A percentile compares a stretch with the other conserved stretches of the same genome.
Conservation (phyloP, 2,113 vertebrate species). For the Lontra canadensis region DNA sequence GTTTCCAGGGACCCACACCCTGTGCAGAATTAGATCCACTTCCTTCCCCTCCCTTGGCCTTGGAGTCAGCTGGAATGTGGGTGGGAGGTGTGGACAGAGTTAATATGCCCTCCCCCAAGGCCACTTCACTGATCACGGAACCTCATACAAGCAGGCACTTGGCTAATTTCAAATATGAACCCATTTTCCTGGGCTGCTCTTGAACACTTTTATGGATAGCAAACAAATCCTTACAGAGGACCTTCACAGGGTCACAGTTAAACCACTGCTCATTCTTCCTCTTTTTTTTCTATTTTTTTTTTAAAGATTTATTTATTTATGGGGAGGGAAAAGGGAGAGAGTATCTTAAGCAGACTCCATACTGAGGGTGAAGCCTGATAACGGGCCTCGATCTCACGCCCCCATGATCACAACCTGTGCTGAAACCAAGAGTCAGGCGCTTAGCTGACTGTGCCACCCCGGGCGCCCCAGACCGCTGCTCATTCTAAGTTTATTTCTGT, state of each 20-base stretch:
- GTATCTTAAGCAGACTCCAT: not conserved
- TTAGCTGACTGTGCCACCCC: not conserved
- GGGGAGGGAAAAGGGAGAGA: not conserved
- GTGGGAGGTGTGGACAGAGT: not conserved
- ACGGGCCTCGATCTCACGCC: not conserved
- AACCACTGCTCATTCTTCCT: not conserved
- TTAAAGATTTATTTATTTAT: not conserved
- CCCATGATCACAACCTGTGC: not conserved
- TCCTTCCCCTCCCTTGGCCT: not conserved
- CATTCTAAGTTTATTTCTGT: not conserved
- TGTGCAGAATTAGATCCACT: not conserved
- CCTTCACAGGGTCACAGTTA: not conserved
- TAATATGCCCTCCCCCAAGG: not conserved
- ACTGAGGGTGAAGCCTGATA: not conserved
- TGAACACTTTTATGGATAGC: not conserved
- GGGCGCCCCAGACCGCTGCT: not conserved
- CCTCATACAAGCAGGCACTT: not conserved
- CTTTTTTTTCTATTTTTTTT: not conserved
- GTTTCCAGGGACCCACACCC: not conserved
- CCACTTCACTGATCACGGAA: not conserved
- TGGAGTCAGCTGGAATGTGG: not conserved
- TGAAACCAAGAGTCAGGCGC: not conserved
- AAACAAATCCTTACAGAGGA: not conserved
- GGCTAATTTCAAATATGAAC: not conserved
- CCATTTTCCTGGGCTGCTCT: not conserved